Percentiles rank a stretch among this genome's conserved stretches.
These are phyloP conservation scores for Tinea trinotella DNA, from an alignment of 2,888 invertebrate species.

Conservation along the genomic window DNA sequence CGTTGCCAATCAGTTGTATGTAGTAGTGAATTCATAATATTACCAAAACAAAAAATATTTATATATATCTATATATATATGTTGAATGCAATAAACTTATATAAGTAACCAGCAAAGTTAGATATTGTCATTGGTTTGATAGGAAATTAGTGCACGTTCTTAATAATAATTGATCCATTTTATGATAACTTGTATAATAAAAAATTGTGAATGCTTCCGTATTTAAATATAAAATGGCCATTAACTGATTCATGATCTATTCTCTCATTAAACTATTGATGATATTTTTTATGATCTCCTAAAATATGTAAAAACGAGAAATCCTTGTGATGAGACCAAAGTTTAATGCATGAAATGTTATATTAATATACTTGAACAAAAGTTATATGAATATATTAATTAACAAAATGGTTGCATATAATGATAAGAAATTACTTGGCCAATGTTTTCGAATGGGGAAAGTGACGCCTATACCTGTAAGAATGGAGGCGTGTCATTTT, in stretches of 20 bases:
- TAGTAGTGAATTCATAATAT: too few relatives aligned
- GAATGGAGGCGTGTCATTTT: too few relatives aligned
- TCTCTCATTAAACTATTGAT: conserved; percentile 12
- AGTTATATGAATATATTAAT: not conserved
- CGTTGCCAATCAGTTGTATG: too few relatives aligned
- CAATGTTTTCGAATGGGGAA: too few relatives aligned
- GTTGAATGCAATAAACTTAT: too few relatives aligned
- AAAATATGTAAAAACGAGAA: conserved; percentile 4
- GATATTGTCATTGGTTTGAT: too few relatives aligned
- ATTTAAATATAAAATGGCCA: not conserved
- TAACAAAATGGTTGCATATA: not conserved
- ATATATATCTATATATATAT: too few relatives aligned
- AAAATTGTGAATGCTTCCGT: not conserved
- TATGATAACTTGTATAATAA: not conserved
- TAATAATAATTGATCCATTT: not conserved
- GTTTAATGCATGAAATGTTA: conserved; percentile 17
- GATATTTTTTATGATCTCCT: conserved; percentile 17
- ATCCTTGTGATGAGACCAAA: conserved; percentile 19
- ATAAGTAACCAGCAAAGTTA: too few relatives aligned
- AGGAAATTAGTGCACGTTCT: not conserved
- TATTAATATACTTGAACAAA: conserved; percentile 2
- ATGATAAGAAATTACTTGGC: not conserved
- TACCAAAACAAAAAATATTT: too few relatives aligned
- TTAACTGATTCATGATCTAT: not conserved
- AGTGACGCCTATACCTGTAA: too few relatives aligned